Base-by-base conservation (phyloP, 2,888 invertebrate genomes). In the Geotrupes spiniger region DNA sequence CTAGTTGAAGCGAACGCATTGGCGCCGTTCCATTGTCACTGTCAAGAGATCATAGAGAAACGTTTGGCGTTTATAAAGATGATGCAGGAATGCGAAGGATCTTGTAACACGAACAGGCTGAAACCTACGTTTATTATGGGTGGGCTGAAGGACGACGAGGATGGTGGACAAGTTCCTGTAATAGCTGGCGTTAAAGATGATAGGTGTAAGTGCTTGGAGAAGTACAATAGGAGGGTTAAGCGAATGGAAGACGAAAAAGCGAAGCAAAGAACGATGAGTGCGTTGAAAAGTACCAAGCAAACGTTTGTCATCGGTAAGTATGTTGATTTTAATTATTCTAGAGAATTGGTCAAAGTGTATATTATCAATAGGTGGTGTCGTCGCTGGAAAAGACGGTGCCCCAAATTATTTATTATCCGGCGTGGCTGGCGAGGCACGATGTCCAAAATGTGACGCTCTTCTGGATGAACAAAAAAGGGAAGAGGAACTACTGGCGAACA, bases 121-220 rank as follows among this genome's bases (percentile, higher is more conserved):
- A 41, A 46, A 50, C 37, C 45, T 5, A 41, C 52, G 12, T 54
- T 54, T 46, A 51, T 63, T 5, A 56, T 63, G 27, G 52, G 56
- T 2, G 63, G 63, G 5, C 42, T 54, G n/a, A 50, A 51, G 15
- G 41, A 49, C 16, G 48, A 53, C 5, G 44, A 45, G 14, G 41
- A 41, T 14, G 51, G 55, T 8, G 51, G 54, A 9, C 28, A 52
- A 5, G 36, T 62, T n/a, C 62, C 61, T 2, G 52, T 68, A 33
- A 60, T 68, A 36, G 57, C 55, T 11, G 63, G 62, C 3, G 59
- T 61, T 6, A 46, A 56, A 36, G 36, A 43, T 12, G 51, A 43
- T 10, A 54, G 52, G 5, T 69, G 69, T 41, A 42, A 56, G 8
- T 68, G 69, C 40, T 49, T 63, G 16, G 46, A 55, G 29, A 53